Base-by-base conservation (phyloP, 2,797 vertebrate genomes). In the Epinephelus malabaricus region DNA sequence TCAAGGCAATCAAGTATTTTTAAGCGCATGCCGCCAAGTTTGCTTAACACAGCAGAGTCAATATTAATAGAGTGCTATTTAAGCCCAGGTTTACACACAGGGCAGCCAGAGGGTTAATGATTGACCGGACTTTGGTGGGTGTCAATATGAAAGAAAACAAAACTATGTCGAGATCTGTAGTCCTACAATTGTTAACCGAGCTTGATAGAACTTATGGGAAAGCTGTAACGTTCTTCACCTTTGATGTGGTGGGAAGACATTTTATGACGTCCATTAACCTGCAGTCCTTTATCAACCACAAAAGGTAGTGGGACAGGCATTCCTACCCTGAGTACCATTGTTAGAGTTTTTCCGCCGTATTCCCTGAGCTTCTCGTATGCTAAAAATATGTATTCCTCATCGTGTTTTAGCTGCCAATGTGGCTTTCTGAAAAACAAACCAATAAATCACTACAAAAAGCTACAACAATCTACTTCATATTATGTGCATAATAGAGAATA, bases 41-140 rank as follows among this genome's bases (percentile, higher is more conserved):
- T 94, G 88, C 90, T 92, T 94, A 91, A 92, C 92, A 91, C 83
- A 93, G 91, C 79, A 91, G 78, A 92, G 92, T 95, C 92, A 95
- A 95, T 94, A 95, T 94, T 92, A 94, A 94, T 92, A 88, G 86
- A 93, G 92, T 91, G 89, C 92, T 90, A 93, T 93, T 94, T 92
- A 93, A 92, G 86, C 85, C 81, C 79, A 81, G 76, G 89, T 93
- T 93, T 93, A 93, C 91, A 93, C 92, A 93, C 92, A 87, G 87
- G 85, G 86, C 87, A 85, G 85, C 86, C 86, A 72, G 59, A 63
- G 54, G 77, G 92, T 93, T 94, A 95, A 95, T 94, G 81, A 94
- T 92, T 91, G 81, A 90, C 91, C 77, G 49, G 65, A 74, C 70
- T 83, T 84, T 78, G 73, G 69, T 81, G 77, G 79, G 69, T 86